Percentiles rank a stretch among this genome's conserved stretches.
These are phyloP conservation scores for Dicrurus megarhynchus DNA, from an alignment of 2,113 vertebrate genomes.

Conservation along the genomic window DNA sequence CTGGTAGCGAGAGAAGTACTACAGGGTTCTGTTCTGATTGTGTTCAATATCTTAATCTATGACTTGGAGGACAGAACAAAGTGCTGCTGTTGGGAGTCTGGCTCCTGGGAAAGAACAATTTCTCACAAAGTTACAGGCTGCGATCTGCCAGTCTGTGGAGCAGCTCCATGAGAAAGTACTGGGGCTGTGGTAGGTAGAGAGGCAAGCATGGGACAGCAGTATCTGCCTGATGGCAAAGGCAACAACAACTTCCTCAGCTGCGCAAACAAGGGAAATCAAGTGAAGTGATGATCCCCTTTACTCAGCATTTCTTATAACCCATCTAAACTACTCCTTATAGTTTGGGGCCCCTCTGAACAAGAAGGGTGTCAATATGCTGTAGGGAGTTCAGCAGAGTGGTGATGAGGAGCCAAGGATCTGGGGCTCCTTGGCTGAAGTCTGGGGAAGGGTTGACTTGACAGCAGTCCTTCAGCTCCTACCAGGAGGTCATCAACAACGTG, in stretches of 20 bases:
- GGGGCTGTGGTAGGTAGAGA: neutral
- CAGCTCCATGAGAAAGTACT: neutral
- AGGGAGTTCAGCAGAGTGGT: neutral
- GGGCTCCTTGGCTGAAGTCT: neutral
- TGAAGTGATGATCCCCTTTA: neutral
- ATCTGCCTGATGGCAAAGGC: neutral
- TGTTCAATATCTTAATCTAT: neutral
- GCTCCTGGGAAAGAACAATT: neutral
- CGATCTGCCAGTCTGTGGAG: neutral
- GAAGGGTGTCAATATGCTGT: neutral
- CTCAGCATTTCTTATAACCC: neutral
- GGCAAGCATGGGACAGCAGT: neutral
- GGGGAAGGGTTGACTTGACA: neutral
- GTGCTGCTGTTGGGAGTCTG: neutral
- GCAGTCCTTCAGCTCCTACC: neutral
- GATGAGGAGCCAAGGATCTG: neutral
- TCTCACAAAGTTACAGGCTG: neutral
- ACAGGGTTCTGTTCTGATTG: neutral
- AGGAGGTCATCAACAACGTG: neutral
- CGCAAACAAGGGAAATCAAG: neutral
- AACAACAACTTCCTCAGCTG: neutral
- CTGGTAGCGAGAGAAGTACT: neutral
- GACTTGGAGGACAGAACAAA: neutral
- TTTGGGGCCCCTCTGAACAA: neutral
- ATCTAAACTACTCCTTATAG: neutral